phyloP scores from a whole-genome alignment of 1,140 invertebrate genomes.

The Drosophila carrolli region DNA sequence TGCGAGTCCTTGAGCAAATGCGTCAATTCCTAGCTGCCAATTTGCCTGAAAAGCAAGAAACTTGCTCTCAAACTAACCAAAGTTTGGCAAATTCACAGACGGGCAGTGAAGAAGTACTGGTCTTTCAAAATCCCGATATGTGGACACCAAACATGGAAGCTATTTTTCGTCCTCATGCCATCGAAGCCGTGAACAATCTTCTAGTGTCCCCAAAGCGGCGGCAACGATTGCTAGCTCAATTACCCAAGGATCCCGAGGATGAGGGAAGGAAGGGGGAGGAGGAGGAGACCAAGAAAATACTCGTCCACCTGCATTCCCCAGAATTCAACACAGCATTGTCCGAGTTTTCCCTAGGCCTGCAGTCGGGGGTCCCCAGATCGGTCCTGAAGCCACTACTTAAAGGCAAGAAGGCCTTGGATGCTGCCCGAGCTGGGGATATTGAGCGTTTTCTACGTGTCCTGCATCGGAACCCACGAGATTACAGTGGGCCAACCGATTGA shows the following conservation, averaged over 20 bases:
- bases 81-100: background rate
- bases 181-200: background rate
- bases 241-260: conserved; percentile 1
- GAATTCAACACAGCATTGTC: conserved; percentile 96
- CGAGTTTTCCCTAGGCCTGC: conserved; percentile 95
- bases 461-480: conserved; percentile 1
- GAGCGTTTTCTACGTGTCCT: conserved; percentile 90
- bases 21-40: background rate
- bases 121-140: background rate
- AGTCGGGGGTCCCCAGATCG: conserved; percentile 96
- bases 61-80: background rate
- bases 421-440: conserved; percentile 94
- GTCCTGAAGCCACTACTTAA: conserved; percentile 96
- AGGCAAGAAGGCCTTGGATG: conserved; percentile 92
- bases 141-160: background rate
- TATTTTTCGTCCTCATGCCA: background rate
- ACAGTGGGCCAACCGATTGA: conserved; percentile 11
- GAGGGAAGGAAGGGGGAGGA: too few species aligned
- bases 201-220: background rate
- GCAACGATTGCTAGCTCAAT: background rate
- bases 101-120: background rate
- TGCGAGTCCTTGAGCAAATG: background rate
- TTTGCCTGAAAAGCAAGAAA: background rate
- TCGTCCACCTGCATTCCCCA: conserved; percentile 91
- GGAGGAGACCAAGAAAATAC: background rate